Evolutionary conservation across 2,113 vertebrate genomes (phyloP), one percentile per base, ranked within the genome.

Genomic region (Otolemur garnettii): DNA sequence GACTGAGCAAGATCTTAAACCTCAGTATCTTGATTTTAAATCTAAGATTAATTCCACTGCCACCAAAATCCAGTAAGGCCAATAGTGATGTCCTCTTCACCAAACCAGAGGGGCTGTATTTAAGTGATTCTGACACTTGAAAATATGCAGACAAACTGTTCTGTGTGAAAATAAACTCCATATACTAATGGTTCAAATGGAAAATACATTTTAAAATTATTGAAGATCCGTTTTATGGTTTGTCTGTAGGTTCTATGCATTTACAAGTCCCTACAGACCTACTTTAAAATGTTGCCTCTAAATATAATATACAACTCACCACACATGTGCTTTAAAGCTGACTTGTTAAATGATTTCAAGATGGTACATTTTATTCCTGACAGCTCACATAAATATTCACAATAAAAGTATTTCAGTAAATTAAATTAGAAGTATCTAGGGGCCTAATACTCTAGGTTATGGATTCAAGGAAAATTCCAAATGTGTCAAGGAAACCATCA

Each of bases 331-430:
- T 94, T 96, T 78, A 94, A 96, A 5, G 80, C 91, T 94, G 30
- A 83, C 33, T 71, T 89, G 11, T 90, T 72, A 97, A 95, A 79
- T 94, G 79, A 91, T 84, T 92, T 82, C 21, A 69, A 91, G 24
- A 35, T 22, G 38, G 5, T 62, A 2, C 30, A 69, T 89, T 87
- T 96, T 92, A 92, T 90, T 93, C 19, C 75, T 69, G 91, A 93
- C 92, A 84, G 91, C 93, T 93, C 8, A 85, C 24, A 71, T 80
- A 17, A 64, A 60, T 91, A 53, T 87, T 94, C 80, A 7, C 18
- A 93, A 77, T 77, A 66, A 84, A 92, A 87, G 1, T 71, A 71
- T 90, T 84, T 91, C 13, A 80, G 22, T 55, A 83, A 89, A 86
- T 75, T 89, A 80, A 93, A 90, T 90, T 71, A 64, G 85, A 77